These are phyloP conservation scores for Rhadina sibilatrix DNA, from an alignment of 2,113 vertebrate species.

Conservation along the genomic window DNA sequence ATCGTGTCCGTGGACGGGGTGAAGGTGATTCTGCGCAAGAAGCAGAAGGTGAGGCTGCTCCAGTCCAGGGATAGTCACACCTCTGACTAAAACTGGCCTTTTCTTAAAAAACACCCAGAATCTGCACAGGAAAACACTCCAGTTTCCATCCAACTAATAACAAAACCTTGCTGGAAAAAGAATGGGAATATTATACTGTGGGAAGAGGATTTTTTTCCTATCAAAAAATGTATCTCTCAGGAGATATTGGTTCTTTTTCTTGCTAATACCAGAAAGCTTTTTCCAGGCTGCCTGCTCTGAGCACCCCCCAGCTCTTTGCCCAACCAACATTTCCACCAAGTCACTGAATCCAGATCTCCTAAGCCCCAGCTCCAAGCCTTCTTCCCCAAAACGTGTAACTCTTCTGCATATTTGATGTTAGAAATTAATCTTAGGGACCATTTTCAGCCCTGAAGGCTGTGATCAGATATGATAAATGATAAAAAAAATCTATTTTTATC, in stretches of 20 bases:
- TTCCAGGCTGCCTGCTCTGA: background rate
- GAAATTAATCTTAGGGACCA: background rate
- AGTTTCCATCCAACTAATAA: background rate
- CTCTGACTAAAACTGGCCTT: background rate
- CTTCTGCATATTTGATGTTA: constrained; percentile 22
- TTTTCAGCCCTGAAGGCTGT: constrained; percentile 1
- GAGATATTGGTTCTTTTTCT: background rate
- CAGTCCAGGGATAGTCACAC: background rate
- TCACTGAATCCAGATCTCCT: background rate
- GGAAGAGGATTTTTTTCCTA: background rate
- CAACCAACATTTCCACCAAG: background rate
- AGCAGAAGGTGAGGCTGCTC: constrained; percentile 77
- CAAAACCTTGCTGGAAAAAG: background rate
- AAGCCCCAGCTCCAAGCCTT: background rate
- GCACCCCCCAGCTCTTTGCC: background rate
- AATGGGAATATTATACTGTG: background rate
- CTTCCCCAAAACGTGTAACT: background rate
- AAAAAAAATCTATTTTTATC: background rate
- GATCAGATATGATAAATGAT: background rate
- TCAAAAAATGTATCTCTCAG: background rate
- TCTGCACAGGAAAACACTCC: background rate
- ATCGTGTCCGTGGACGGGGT: constrained; percentile 85
- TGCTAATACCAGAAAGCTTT: background rate
- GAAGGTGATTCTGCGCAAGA: constrained; percentile 83
- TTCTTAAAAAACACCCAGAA: background rate